Evolutionary conservation across 2,888 invertebrate species (phyloP), one percentile per base, ranked within the genome.

Genomic region (Chironomus riparius): DNA sequence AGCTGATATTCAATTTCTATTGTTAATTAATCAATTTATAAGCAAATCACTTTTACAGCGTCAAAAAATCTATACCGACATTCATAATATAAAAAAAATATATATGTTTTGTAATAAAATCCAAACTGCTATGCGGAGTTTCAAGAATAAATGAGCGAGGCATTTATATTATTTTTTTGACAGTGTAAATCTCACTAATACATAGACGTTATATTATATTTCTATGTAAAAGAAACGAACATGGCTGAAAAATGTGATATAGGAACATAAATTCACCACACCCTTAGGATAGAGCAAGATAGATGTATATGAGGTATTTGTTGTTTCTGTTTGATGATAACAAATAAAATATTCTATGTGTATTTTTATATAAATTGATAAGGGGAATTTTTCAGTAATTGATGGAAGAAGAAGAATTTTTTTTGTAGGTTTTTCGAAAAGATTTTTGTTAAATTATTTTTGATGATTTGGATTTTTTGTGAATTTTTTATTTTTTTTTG

Each of bases 21-120:
- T 65, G 22, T 70, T 70, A 71, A 71, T 71, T 71, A 56, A 18
- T 71, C 50, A 56, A 71, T 71, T 71, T 71, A 47, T 71, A 71
- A 56, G 71, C 71, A 28, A 71, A 71, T 71, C 56, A 71, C 71
- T 71, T 28, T 22, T 47, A 71, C 71, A 71, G 56, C 28, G 71
- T 21, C n/a, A 28, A 47, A 47, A 70, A 71, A 71, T 28, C 24
- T 47, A 24, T 56, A 56, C 50, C 56, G 50, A 28, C 71, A 71
- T 47, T 56, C 71, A 71, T 71, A 71, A 71, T 38, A 38, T 38
- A 38, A 38, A 38, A 38, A 38, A 10, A 28, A 4, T 28, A n/a
- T n/a, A 50, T 71, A 21, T 71, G 56, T 38, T 15, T 47, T n/a
- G 56, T 28, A 71, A 71, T 56, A 71, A 56, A 56, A 71, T 18